Conservation (phyloP, 2,888 invertebrate genomes). For the Agonum fuliginosum region DNA sequence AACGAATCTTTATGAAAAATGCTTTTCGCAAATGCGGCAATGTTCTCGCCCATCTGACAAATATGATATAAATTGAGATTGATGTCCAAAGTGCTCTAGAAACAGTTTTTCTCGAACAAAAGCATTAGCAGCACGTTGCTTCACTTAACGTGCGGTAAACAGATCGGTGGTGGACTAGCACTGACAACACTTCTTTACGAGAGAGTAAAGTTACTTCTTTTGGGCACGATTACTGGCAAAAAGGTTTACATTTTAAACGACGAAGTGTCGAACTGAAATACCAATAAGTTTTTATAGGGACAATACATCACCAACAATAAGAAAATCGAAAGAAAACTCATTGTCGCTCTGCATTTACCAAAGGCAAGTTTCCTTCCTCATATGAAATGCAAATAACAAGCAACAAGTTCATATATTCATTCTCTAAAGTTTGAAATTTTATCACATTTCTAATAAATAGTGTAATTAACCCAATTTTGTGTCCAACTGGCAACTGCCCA, state of each 20-base stretch:
- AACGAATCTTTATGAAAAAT: slow-evolving; percentile 50
- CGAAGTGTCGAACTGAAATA: background rate
- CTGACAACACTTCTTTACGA: background rate
- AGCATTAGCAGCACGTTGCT: slow-evolving; percentile 47
- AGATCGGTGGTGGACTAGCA: slow-evolving; percentile 19
- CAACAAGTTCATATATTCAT: too few species aligned
- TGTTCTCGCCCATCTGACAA: slow-evolving; percentile 50
- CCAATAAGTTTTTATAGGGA: slow-evolving; percentile 2
- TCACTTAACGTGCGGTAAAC: slow-evolving; percentile 39
- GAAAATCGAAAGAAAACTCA: too few species aligned
- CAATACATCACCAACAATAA: too few species aligned
- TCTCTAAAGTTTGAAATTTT: too few species aligned
- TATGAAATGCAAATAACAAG: too few species aligned
- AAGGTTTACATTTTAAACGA: slow-evolving; percentile 9
- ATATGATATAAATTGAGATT: slow-evolving; percentile 56
- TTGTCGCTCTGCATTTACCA: too few species aligned
- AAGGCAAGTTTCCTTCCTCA: too few species aligned
- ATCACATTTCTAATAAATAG: too few species aligned
- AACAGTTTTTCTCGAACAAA: slow-evolving; percentile 46
- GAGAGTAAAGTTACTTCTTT: background rate
- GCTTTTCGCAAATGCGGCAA: slow-evolving; percentile 43
- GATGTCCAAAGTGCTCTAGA: slow-evolving; percentile 50
- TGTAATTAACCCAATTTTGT: too few species aligned
- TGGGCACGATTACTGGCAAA: background rate
- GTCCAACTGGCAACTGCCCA: too few species aligned